Conservation (phyloP, 2,113 vertebrate genomes). For the Octodon degus region DNA sequence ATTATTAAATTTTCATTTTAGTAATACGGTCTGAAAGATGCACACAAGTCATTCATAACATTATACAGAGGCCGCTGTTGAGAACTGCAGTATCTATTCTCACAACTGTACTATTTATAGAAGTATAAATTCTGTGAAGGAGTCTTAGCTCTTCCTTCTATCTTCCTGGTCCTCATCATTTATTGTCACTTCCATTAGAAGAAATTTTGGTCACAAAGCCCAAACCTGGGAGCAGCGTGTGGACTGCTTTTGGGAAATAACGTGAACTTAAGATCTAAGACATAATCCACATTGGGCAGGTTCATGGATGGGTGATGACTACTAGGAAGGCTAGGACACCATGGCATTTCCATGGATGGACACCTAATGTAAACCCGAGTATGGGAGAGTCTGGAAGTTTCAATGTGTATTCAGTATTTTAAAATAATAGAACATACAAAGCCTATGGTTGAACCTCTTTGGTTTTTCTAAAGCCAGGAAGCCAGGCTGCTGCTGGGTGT, state of each 20-base stretch:
- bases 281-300: neutral
- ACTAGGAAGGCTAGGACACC: neutral
- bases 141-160: neutral
- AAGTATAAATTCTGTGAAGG: neutral
- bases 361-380: neutral
- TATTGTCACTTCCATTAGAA: neutral
- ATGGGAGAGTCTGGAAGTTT: neutral
- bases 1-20: neutral
- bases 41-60: neutral
- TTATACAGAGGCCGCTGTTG: neutral
- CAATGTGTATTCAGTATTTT: conserved; percentile 24
- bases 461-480: neutral
- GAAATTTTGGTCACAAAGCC: neutral
- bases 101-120: neutral
- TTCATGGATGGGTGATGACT: neutral
- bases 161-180: neutral
- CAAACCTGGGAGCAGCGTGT: neutral
- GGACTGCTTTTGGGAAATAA: neutral
- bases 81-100: neutral
- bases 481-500: neutral
- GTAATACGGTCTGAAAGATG: neutral
- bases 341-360: neutral
- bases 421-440: conserved; percentile 8
- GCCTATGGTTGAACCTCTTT: neutral
- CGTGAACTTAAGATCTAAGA: neutral